phyloP scores from a whole-genome alignment of 2,888 invertebrate genomes.

The Herminia tarsipennalis region DNA sequence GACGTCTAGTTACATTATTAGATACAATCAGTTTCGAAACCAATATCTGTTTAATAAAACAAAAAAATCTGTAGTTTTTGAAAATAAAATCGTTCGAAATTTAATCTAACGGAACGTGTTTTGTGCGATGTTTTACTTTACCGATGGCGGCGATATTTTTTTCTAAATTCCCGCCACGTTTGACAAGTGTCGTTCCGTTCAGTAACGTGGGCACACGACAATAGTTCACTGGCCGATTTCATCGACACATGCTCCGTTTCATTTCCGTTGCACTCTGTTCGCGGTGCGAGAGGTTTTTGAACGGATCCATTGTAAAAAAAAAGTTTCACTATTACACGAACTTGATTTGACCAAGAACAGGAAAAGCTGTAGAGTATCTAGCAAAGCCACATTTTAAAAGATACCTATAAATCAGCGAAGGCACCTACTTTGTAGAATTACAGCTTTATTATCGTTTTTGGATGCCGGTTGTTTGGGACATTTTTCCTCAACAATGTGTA shows the following conservation, averaged over 20 bases:
- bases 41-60: no score
- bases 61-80: conserved; percentile 22
- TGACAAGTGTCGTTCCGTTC: conserved; percentile 63
- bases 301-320: conserved; percentile 72
- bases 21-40: no score
- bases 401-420: background rate
- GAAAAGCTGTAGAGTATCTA: conserved; percentile 31
- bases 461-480: no score
- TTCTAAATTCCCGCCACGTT: conserved; percentile 64
- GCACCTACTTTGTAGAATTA: no score
- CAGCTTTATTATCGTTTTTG: no score
- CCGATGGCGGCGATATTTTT: conserved; percentile 38
- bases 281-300: conserved; percentile 68
- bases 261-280: conserved; percentile 78
- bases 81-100: conserved; percentile 7
- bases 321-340: conserved; percentile 82
- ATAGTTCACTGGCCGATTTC: conserved; percentile 67
- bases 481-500: no score
- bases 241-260: conserved; percentile 74
- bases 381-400: background rate
- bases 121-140: conserved; percentile 40
- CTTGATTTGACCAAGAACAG: conserved; percentile 76
- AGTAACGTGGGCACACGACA: conserved; percentile 54
- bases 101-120: conserved; percentile 49
- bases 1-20: no score